Evolutionary conservation across 2,888 invertebrate genomes (phyloP).

Genomic region (Bombylius major): DNA sequence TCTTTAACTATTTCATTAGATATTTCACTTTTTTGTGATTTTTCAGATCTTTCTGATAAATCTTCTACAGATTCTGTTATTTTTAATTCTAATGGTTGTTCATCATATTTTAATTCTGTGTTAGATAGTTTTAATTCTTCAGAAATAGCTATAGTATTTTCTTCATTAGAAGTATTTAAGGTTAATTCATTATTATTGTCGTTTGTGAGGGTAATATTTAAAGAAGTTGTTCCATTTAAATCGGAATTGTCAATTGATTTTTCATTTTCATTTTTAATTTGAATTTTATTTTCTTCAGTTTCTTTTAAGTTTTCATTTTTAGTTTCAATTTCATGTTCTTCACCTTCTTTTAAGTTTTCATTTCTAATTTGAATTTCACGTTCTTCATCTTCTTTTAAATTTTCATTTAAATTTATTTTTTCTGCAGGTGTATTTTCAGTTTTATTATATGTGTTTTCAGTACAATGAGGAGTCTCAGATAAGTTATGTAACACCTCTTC

Average conservation of each 20-base stretch:
- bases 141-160: too few relatives aligned
- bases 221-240: too few relatives aligned
- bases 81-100: constrained; percentile 9
- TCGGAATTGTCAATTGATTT: too few relatives aligned
- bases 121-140: too few relatives aligned
- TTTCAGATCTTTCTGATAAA: constrained; percentile 1
- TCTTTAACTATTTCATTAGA: constrained; percentile 5
- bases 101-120: background rate
- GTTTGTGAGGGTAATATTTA: too few relatives aligned
- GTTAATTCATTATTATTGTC: too few relatives aligned
- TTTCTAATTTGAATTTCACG: background rate
- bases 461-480: too few relatives aligned
- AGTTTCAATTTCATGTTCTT: too few relatives aligned
- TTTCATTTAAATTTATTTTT: background rate
- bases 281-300: too few relatives aligned
- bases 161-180: too few relatives aligned
- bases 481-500: too few relatives aligned
- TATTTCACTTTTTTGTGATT: background rate
- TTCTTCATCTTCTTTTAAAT: background rate
- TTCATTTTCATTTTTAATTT: too few relatives aligned
- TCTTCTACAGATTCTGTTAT: constrained; percentile 17
- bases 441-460: background rate
- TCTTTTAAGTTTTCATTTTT: background rate
- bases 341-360: background rate
- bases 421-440: background rate